A percentile compares a stretch with the other conserved stretches of the same genome.
phyloP scores from a whole-genome alignment of 2,113 vertebrate species.

The Bagarius yarrelli region DNA sequence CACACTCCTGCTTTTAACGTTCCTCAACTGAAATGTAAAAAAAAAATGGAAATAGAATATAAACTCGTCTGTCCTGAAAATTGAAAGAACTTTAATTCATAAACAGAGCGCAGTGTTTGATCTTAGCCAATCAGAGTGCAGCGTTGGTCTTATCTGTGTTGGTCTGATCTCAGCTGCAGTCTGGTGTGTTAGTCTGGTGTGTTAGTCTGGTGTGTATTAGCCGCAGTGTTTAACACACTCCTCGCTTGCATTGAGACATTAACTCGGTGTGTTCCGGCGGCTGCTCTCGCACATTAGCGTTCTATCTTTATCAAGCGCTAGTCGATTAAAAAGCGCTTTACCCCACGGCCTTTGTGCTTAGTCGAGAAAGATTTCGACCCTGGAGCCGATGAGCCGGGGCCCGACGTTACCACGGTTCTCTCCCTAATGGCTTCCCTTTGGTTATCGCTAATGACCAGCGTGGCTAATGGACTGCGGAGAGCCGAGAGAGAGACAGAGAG shows the following conservation, averaged over 20 bases:
- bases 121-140: background rate
- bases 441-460: slow-evolving; percentile 48
- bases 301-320: slow-evolving; percentile 38
- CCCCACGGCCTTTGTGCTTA: slow-evolving; percentile 42
- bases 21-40: too few relatives aligned
- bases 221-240: background rate
- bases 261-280: background rate
- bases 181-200: background rate
- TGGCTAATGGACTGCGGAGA: slow-evolving; percentile 40
- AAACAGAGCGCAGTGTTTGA: too few relatives aligned
- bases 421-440: slow-evolving; percentile 49
- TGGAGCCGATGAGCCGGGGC: slow-evolving; percentile 43
- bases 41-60: too few relatives aligned
- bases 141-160: too few relatives aligned
- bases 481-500: slow-evolving; percentile 13
- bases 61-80: too few relatives aligned
- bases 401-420: slow-evolving; percentile 28
- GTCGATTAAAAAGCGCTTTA: slow-evolving; percentile 50
- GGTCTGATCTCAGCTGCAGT: background rate
- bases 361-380: slow-evolving; percentile 45
- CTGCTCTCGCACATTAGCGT: slow-evolving; percentile 1
- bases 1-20: too few relatives aligned
- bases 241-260: background rate
- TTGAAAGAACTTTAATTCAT: too few relatives aligned
- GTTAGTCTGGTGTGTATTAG: too few relatives aligned